These are phyloP conservation scores for Anodontia alba DNA, from an alignment of 2,888 invertebrate species.

Conservation along the genomic window DNA sequence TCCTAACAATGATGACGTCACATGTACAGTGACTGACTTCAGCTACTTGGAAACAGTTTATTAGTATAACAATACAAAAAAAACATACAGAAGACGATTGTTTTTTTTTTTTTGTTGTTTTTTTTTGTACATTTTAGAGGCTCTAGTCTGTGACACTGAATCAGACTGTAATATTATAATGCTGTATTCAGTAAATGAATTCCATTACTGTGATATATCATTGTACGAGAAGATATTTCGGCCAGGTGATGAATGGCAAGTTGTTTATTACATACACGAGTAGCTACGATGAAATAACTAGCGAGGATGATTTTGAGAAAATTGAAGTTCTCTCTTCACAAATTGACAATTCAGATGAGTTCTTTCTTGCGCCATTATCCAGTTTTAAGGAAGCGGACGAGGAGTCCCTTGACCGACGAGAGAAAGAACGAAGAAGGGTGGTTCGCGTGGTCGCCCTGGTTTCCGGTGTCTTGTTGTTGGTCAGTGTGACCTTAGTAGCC, in stretches of 20 bases:
- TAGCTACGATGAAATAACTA: slow-evolving; percentile 52
- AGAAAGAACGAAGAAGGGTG: slow-evolving; percentile 69
- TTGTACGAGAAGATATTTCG: too few relatives aligned
- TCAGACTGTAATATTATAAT: too few relatives aligned
- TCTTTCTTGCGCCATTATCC: slow-evolving; percentile 53
- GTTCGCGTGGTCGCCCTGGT: slow-evolving; percentile 94
- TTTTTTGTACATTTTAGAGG: too few relatives aligned
- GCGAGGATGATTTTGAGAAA: slow-evolving; percentile 58
- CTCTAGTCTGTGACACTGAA: too few relatives aligned
- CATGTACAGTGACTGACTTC: too few relatives aligned
- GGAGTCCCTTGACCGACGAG: slow-evolving; percentile 42
- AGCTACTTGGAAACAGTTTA: too few relatives aligned
- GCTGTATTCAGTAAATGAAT: too few relatives aligned
- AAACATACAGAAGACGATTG: too few relatives aligned
- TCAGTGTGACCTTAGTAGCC: slow-evolving; percentile 95
- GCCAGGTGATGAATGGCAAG: slow-evolving; percentile 43
- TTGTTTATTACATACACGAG: slow-evolving; percentile 57
- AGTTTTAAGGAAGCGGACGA: slow-evolving; percentile 46
- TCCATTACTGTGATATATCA: too few relatives aligned
- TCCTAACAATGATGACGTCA: too few relatives aligned
- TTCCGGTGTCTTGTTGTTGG: slow-evolving; percentile 93
- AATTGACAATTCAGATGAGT: slow-evolving; percentile 55
- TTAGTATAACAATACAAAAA: too few relatives aligned
- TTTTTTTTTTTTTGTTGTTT: too few relatives aligned
- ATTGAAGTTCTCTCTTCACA: slow-evolving; percentile 59